Evolutionary conservation across 2,888 invertebrate species (phyloP), one percentile per base, ranked within the genome.

Genomic region (Sminthurinus aureus): DNA sequence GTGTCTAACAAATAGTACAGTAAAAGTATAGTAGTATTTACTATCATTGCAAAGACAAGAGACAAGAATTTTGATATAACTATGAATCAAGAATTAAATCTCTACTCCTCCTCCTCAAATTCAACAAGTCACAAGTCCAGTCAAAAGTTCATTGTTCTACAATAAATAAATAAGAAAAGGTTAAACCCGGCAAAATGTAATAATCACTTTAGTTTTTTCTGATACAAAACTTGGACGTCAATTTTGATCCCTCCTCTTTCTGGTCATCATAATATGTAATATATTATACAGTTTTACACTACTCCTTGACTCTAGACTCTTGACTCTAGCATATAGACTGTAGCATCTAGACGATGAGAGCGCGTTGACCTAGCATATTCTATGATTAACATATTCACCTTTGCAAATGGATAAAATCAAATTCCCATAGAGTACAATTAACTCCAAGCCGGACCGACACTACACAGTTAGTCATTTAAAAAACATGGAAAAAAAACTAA

Each of bases 401-500:
- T 74, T 52, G 58, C 1, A 38, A 69, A 58, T 78, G 67, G 71
- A 82, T 81, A 75, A 81, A 78, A 79, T 78, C 82, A 69, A 79
- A 69, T 79, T 83, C 81, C 74, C 84, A 84, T 80, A 82, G 58
- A 75, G 81, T 85, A 74, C 85, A 84, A 85, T 85, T 84, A 84
- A 84, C 85, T 83, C 73, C 73, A 75, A 64, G 38, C 38, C 74
- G 75, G 64, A 84, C 71, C 84, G 83, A 83, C 76, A 85, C 51
- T 84, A 52, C 77, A 85, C 84, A 79, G 84, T 84, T 84, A 83
- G n/a, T 26, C 76, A 15, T 80, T 82, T 52, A 83, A 75, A 69
- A 51, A 69, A n/a, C 2, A 24, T 4, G 0, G 24, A 26, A 38
- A 38, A 38, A 38, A 38, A 38, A 38, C 22, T 6, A 26, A 22